Base-by-base conservation (phyloP, 2,113 vertebrate genomes). In the Myotis lucifugus region DNA sequence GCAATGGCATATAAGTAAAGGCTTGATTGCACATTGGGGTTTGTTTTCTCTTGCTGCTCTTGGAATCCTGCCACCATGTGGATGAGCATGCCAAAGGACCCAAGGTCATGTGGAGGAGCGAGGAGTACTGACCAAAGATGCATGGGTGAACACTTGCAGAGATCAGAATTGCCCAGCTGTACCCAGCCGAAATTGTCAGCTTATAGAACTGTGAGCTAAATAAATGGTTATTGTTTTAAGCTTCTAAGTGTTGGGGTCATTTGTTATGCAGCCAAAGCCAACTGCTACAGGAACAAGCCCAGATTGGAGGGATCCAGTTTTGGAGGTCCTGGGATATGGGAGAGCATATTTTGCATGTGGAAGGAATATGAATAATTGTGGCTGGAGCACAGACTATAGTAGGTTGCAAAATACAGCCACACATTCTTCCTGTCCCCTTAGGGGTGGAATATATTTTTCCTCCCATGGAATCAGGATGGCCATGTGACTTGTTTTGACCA, bases 131-230 rank as follows among this genome's bases (percentile, higher is more conserved):
- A n/a, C 27, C 37, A 25, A 50, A 93, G 74, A 42, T 19, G 40
- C 61, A 17, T 32, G 34, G 50, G 54, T 54, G 29, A 96, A 29
- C 11, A 13, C 8, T 50, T 29, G 73, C n/a, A 77, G 74, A 85
- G 52, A 52, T 50, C n/a, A 29, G 59, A 69, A n/a, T 18, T 29
- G 1, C 18, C 42, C n/a, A 72, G 18, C 37, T 84, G 54, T 87
- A 29, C 15, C 17, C 29, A 25, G 73, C 7, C 48, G 70, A 42
- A 67, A 76, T 19, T 34, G 34, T 14, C 74, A 69, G 23, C 13
- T 54, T 48, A 34, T 21, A 90, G 87, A 77, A 93, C n/a, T 32
- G n/a, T 29, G 61, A 88, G 48, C 77, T 81, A 73, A 81, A 89
- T 18, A 91, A 46, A 85, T 72, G 79, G 14, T 52, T 9, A 42